phyloP scores from a whole-genome alignment of 2,113 vertebrate genomes.

The Psettodes erumei region DNA sequence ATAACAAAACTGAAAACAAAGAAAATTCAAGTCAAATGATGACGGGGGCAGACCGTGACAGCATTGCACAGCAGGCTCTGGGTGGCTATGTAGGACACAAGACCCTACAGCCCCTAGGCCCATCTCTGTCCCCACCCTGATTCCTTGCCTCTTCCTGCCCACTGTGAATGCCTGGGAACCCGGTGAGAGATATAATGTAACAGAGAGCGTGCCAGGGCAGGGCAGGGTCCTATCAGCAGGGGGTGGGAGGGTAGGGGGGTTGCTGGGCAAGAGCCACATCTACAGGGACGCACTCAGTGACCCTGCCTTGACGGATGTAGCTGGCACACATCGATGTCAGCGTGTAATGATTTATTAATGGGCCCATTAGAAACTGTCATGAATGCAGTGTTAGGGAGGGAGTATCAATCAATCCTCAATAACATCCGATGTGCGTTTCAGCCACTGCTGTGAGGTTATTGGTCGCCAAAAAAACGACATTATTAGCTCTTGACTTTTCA shows the following conservation, averaged over 20 bases:
- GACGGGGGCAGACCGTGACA: no score
- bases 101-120: constrained; percentile 28
- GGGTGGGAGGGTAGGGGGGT: constrained; percentile 22
- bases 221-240: constrained; percentile 12
- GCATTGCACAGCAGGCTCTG: not conserved
- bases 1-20: no score
- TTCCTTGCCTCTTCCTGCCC: constrained; percentile 21
- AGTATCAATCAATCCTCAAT: constrained; percentile 24
- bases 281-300: constrained; percentile 49
- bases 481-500: not conserved
- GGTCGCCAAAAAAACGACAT: not conserved
- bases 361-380: constrained; percentile 58
- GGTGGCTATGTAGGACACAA: constrained; percentile 52
- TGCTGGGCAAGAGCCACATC: constrained; percentile 41
- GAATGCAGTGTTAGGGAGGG: constrained; percentile 31
- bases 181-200: constrained; percentile 42
- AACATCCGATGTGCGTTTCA: not conserved
- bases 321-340: constrained; percentile 41
- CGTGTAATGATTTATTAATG: constrained; percentile 74
- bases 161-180: constrained; percentile 47
- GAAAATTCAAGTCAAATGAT: no score
- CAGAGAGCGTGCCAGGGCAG: constrained; percentile 26
- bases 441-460: not conserved
- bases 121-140: constrained; percentile 32
- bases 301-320: constrained; percentile 26